phyloP scores from a whole-genome alignment of 2,797 vertebrate genomes.

The Hapalemur alaotrensis region DNA sequence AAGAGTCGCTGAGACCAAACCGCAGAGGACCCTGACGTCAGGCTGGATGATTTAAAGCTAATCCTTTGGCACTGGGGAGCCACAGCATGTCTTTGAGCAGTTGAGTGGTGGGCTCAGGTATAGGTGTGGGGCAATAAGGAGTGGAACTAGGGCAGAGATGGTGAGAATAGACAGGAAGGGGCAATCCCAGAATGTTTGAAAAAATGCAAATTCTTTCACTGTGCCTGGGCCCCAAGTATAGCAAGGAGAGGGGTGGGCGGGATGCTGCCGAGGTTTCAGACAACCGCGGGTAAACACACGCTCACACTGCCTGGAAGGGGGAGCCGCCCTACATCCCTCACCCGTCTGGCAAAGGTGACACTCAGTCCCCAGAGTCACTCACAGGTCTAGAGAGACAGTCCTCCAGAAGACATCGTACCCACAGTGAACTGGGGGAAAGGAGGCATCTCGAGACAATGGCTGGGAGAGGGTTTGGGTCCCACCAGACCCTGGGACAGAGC shows the following conservation, averaged over 20 bases:
- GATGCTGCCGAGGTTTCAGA: not conserved
- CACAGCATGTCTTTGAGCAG: not conserved
- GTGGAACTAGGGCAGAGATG: not conserved
- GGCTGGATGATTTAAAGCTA: not conserved
- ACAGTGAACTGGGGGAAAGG: not conserved
- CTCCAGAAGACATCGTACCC: rapidly evolving
- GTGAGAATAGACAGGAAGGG: not conserved
- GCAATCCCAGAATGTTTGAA: not conserved
- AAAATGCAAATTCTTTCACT: not conserved
- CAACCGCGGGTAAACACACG: not conserved
- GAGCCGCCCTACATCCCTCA: not conserved
- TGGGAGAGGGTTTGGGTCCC: not conserved
- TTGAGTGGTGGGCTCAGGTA: not conserved
- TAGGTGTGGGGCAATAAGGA: not conserved
- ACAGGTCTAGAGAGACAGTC: no score
- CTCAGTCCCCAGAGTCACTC: not conserved
- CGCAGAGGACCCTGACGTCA: not conserved
- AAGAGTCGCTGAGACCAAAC: not conserved
- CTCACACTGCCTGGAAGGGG: not conserved
- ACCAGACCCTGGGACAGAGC: not conserved
- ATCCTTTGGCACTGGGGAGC: not conserved
- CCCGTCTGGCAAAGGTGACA: not conserved
- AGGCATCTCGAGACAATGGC: not conserved
- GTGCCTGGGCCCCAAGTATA: not conserved
- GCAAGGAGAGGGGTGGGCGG: not conserved